Percentiles rank a stretch among this genome's conserved stretches.
Evolutionary conservation across 2,113 vertebrate species (phyloP).

Genomic region (Poecilia latipinna): DNA sequence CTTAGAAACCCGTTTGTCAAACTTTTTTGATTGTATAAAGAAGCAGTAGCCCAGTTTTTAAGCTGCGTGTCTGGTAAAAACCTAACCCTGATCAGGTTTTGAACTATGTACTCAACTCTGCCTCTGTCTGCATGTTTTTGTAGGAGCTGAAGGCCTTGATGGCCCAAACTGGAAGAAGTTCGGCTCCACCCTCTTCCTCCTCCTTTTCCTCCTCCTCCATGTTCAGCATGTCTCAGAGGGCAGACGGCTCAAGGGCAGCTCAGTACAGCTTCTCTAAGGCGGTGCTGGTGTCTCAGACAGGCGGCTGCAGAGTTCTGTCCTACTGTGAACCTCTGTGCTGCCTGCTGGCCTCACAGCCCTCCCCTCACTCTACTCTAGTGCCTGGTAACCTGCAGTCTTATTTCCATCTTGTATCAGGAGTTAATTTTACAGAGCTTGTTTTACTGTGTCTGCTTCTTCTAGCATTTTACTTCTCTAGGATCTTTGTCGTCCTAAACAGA

Average conservation of each 20-base stretch:
- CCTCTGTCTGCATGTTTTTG: not conserved
- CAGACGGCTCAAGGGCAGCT: conserved; percentile 63
- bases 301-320: conserved; percentile 89
- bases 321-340: conserved; percentile 87
- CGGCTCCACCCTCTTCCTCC: conserved; percentile 51
- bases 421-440: not conserved
- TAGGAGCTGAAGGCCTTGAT: conserved; percentile 88
- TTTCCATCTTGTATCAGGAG: not conserved
- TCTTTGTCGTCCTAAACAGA: not conserved
- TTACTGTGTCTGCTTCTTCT: not conserved
- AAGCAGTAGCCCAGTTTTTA: not conserved
- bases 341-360: conserved; percentile 92
- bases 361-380: conserved; percentile 87
- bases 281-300: conserved; percentile 86
- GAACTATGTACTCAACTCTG: not conserved
- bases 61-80: not conserved
- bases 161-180: conserved; percentile 67
- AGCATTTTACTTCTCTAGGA: not conserved
- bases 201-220: conserved; percentile 18
- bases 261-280: conserved; percentile 88
- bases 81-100: no score
- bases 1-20: no score
- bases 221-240: conserved; percentile 71
- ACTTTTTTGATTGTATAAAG: not conserved
- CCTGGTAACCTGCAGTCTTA: conserved; percentile 83